These are phyloP conservation scores for Hydropotes inermis DNA, from an alignment of 2,113 vertebrate genomes.

Conservation along the genomic window DNA sequence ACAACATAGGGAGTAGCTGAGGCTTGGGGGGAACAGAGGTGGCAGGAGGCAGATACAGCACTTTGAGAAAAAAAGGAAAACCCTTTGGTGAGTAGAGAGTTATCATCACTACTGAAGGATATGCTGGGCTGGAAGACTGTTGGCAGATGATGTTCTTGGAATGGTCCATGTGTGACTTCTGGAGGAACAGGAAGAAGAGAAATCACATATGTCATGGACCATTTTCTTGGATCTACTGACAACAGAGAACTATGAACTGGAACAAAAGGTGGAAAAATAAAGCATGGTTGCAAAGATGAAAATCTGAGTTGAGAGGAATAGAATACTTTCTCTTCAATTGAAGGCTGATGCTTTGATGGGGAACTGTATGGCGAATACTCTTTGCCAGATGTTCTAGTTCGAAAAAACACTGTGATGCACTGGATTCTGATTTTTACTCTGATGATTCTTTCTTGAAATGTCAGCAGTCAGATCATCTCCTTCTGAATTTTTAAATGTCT, in stretches of 20 bases:
- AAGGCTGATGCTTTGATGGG: not conserved
- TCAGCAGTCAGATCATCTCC: not conserved
- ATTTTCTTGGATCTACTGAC: not conserved
- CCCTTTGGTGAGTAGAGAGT: not conserved
- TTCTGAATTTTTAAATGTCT: not conserved
- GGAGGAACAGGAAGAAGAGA: not conserved
- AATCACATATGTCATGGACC: not conserved
- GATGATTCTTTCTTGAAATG: constrained; percentile 24
- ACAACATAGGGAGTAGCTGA: not conserved
- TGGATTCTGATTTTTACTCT: not conserved
- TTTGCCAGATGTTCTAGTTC: not conserved
- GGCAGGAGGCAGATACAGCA: not conserved
- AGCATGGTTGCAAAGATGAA: not conserved
- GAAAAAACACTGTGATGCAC: not conserved
- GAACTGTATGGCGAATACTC: not conserved
- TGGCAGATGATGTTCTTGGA: not conserved
- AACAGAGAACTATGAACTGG: not conserved
- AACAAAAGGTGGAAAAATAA: not conserved
- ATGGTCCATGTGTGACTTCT: not conserved
- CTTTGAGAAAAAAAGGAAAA: not conserved
- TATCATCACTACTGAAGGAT: not conserved
- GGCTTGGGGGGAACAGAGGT: fast-evolving
- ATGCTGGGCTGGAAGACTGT: not conserved
- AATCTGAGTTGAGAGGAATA: not conserved
- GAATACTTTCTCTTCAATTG: not conserved